phyloP scores from a whole-genome alignment of 2,797 vertebrate species.

The Psittacula derbiana region DNA sequence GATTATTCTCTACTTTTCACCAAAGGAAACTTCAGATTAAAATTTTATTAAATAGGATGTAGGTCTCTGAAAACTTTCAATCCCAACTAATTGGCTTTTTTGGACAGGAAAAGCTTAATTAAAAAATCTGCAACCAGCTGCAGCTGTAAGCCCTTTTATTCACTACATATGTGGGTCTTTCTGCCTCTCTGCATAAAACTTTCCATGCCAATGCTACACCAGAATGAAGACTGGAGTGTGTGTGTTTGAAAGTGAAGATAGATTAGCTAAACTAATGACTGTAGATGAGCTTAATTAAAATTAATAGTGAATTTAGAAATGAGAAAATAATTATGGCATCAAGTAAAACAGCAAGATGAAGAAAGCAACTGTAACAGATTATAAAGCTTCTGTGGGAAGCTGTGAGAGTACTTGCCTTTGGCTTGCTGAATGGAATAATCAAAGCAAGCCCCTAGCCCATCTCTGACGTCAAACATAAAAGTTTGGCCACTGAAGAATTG shows the following conservation, averaged over 20 bases:
- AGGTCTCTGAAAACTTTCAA: conserved; percentile 25
- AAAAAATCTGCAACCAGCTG: neutral
- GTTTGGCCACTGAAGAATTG: neutral
- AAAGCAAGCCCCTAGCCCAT: neutral
- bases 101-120: conserved; percentile 6
- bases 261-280: conserved; percentile 49
- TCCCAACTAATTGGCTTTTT: conserved; percentile 35
- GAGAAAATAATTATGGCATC: conserved; percentile 39
- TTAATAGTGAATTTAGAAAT: conserved; percentile 57
- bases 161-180: neutral
- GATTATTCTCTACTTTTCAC: conserved; percentile 34
- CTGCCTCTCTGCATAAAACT: neutral
- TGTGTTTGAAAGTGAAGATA: conserved; percentile 1
- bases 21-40: conserved; percentile 29
- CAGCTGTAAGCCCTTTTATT: neutral
- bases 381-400: neutral
- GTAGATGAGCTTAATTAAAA: conserved; percentile 61
- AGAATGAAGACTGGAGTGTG: neutral
- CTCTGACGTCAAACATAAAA: neutral
- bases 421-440: neutral
- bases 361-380: neutral
- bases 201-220: neutral
- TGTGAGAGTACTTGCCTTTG: neutral
- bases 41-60: conserved; percentile 40
- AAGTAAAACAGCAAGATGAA: conserved; percentile 18